Base-by-base conservation (phyloP, 2,888 invertebrate species). In the Phlogophora meticulosa region DNA sequence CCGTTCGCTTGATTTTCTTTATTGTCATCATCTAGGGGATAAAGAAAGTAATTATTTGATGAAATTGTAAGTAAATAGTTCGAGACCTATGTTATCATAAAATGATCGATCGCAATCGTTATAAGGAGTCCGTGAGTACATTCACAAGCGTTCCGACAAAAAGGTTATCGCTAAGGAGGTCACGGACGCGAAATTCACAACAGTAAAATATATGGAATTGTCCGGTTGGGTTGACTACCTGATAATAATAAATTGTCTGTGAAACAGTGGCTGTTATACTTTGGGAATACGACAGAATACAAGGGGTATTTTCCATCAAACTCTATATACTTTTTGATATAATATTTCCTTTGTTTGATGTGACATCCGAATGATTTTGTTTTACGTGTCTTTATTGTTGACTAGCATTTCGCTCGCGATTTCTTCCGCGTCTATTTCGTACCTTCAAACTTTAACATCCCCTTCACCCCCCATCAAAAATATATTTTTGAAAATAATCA, bases 1-100 rank as follows among this genome's bases (percentile, higher is more conserved):
- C 95, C 95, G 68, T 95, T 95, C 7, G 94, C 91, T 82, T 95
- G 95, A 73, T 95, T 95, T 81, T 95, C 95, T 89, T 95, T 95
- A 88, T 95, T 95, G 88, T 95, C 95, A 71, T 95, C 95, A 80
- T 95, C 95, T 91, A 81, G 2, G 51, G 63, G 43, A 11, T 1
- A 58, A 36, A 28, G 7, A 38, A 46, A 32, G 15, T 15, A 4
- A 11, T 34, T n/a, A 7, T 4, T 13, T 1, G 28, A 48, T 20
- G 9, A 38, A 46, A 11, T 7, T 38, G 15, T n/a, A 28, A 10
- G 1, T 9, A 28, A 17, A 34, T 51, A 51, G 7, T 32, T 1
- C 17, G 9, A 36, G 13, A 22, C 7, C 20, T 36, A 42, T 32
- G n/a, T 36, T 20, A 10, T 13, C 1, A 15, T 34, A 11, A 24